These are phyloP conservation scores for Aleiodes sp. DNA, from an alignment of 1,140 invertebrate genomes.

Conservation along the genomic window DNA sequence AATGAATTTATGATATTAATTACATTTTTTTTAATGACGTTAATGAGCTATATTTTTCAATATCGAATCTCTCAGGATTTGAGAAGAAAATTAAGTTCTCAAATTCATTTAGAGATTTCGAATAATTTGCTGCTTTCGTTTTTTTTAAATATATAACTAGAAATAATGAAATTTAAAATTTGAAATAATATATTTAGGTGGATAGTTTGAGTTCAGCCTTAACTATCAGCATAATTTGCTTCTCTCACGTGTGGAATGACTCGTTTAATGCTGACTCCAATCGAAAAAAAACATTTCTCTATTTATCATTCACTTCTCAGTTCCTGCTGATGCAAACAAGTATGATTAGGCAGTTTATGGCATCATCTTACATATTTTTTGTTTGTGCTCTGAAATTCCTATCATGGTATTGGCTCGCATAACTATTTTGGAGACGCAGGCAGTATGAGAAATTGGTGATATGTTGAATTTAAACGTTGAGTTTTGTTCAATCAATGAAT, in stretches of 20 bases:
- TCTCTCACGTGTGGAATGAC: constrained; percentile 17
- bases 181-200: neutral
- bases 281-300: neutral
- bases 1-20: no score
- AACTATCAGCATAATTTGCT: neutral
- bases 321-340: neutral
- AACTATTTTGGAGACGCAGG: neutral
- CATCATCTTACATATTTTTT: neutral
- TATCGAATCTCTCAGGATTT: no score
- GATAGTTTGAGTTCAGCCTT: constrained; percentile 1
- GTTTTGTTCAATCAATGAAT: neutral
- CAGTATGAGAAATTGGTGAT: neutral
- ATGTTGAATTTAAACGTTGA: neutral
- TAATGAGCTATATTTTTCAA: no score
- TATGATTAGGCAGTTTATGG: neutral
- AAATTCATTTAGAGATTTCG: neutral
- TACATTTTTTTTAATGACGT: no score
- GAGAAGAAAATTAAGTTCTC: neutral
- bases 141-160: neutral
- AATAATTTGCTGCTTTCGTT: neutral
- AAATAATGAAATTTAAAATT: no score
- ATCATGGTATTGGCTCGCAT: neutral
- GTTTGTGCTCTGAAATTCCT: neutral
- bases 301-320: neutral
- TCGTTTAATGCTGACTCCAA: constrained; percentile 1